phyloP scores from a whole-genome alignment of 2,888 invertebrate genomes.

The Trisateles emortualis region DNA sequence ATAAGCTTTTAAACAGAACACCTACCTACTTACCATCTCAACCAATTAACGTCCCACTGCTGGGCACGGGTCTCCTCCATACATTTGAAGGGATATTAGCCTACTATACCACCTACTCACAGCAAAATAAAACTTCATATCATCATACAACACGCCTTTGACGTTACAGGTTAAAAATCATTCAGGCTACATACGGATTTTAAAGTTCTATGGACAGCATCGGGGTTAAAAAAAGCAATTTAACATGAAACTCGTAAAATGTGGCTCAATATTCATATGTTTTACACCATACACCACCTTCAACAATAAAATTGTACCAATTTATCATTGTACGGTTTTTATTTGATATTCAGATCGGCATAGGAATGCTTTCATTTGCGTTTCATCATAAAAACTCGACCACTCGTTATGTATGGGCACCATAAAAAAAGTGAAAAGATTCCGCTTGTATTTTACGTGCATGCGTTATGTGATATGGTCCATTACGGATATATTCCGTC shows the following conservation, averaged over 20 bases:
- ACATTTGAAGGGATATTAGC: too few relatives aligned
- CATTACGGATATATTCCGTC: conserved; percentile 20
- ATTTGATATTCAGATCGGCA: conserved; percentile 20
- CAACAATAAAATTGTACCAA: background rate
- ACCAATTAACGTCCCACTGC: too few relatives aligned
- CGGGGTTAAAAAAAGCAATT: background rate
- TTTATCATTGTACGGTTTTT: conserved; percentile 1
- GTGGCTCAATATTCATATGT: background rate
- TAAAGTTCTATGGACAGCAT: too few relatives aligned
- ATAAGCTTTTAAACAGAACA: too few relatives aligned
- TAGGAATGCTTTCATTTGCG: conserved; percentile 23
- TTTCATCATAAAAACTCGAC: conserved; percentile 15
- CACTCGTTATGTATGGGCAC: conserved; percentile 13
- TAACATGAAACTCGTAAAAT: background rate
- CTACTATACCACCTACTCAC: too few relatives aligned
- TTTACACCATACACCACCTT: background rate
- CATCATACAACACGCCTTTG: too few relatives aligned
- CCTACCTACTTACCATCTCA: too few relatives aligned
- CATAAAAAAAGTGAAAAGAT: conserved; percentile 36
- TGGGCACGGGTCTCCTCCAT: too few relatives aligned
- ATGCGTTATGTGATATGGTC: conserved; percentile 11
- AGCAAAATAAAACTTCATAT: too few relatives aligned
- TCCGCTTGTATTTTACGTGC: conserved; percentile 20
- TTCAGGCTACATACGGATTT: too few relatives aligned
- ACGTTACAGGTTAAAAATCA: too few relatives aligned